Evolutionary conservation across 1,140 invertebrate species (phyloP).

Genomic region (Goniozus legneri): DNA sequence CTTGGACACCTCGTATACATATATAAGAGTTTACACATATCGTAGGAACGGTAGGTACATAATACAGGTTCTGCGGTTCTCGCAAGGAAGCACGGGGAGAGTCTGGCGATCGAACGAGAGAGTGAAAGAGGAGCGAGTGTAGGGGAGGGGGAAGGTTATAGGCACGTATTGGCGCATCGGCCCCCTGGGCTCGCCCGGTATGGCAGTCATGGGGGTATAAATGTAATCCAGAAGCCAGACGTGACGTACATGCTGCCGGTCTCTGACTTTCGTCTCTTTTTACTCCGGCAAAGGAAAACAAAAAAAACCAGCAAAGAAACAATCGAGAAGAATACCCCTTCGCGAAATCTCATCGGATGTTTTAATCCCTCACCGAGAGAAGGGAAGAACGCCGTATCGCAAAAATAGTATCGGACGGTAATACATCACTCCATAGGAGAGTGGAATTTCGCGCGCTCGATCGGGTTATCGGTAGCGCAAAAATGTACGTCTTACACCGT

Average conservation of each 20-base stretch:
- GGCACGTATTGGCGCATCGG: slow-evolving; percentile 49
- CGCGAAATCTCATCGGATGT: neutral
- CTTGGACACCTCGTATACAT: no score
- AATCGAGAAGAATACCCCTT: neutral
- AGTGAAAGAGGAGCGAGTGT: slow-evolving; percentile 25
- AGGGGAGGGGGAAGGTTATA: slow-evolving; percentile 40
- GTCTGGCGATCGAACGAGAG: neutral
- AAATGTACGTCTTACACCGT: no score
- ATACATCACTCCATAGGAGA: no score
- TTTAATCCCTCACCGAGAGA: neutral
- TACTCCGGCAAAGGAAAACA: slow-evolving; percentile 4
- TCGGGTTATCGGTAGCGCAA: no score
- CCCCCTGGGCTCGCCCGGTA: slow-evolving; percentile 28
- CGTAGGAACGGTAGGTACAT: neutral
- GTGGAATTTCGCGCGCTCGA: no score
- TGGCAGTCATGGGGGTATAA: slow-evolving; percentile 33
- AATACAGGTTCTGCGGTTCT: neutral
- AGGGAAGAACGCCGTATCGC: no score
- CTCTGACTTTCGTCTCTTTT: slow-evolving; percentile 15
- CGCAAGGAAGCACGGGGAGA: neutral
- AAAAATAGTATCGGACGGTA: no score
- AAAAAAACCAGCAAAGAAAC: neutral
- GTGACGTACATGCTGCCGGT: slow-evolving; percentile 42
- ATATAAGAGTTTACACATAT: no score
- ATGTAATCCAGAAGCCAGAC: slow-evolving; percentile 48